Evolutionary conservation across 2,797 vertebrate genomes (phyloP), one percentile per base, ranked within the genome.

Genomic region (Dendrocincla tyrannina): DNA sequence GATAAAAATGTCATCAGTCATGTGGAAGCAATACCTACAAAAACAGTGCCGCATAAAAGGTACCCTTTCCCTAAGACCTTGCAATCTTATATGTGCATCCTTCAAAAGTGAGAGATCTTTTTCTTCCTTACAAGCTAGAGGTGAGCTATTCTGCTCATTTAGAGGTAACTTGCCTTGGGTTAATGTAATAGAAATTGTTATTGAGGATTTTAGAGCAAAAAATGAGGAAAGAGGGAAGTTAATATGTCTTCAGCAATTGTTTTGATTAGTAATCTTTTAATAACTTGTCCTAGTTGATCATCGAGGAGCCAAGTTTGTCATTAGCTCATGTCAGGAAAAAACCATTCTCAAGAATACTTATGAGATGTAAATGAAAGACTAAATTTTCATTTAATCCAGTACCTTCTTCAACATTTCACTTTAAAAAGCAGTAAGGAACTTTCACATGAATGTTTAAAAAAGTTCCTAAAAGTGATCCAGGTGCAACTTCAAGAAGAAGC

Each of bases 401-500:
- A 68, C 32, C 33, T 37, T 85, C 56, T 84, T 85, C 81, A 68
- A 74, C 81, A 83, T 93, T 80, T 76, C 63, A 39, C 60, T 92
- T 88, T 64, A 79, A 76, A 80, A 93, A 63, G 39, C 68, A 85
- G 81, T 58, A 58, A 83, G 33, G 5, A 95, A 87, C 78, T 88
- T 82, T 28, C 28, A 37, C 27, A 68, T 25, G 4, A 69, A 85
- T 83, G 76, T 17, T 0, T 52, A 80, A 93, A 91, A 90, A 91
- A 76, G 70, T 76, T 93, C 9, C 30, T 80, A 30, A 37, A 63
- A 64, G 64, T 73, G 56, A 92, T 94, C 84, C 92, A 96, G 92
- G 92, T 93, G 92, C 89, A 93, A 10, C 75, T 79, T 95, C 95
- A 96, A 95, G 91, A 94, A 46, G n/a, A 24, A 85, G 49, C 86